Base-by-base conservation (phyloP, 2,113 vertebrate genomes). In the Diphyllodes magnificus region DNA sequence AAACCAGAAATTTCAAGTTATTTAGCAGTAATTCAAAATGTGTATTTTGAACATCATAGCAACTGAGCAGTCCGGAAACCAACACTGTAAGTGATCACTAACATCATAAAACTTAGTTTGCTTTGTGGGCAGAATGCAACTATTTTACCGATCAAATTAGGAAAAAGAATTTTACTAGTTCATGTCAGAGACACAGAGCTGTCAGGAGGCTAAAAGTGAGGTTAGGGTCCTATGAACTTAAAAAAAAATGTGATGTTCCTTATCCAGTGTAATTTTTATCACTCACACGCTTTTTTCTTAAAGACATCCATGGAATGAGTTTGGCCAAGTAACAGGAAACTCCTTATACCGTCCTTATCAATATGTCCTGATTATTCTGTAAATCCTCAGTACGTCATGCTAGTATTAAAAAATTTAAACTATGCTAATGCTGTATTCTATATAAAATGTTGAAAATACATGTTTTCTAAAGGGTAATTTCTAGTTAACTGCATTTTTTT, bases 1-100 rank as follows among this genome's bases (percentile, higher is more conserved):
- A 95, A 89, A 96, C 51, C 25, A 97, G 28, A 96, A 27, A 79
- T 69, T 88, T 92, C 33, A 77, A 80, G 65, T 80, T 57, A 64
- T 59, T 90, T 17, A 93, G 39, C 21, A 83, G 30, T 14, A 76
- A 51, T 75, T 84, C 19, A 59, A 88, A 63, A 47, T 6, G 7
- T 24, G 30, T 28, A 19, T 6, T 49, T 56, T 84, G 31, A 71
- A 86, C 2, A 75, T 50, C 22, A 73, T 1, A 64, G 50, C 42
- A 68, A 35, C n/a, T 24, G 45, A 90, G 33, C 15, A 69, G 19
- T 53, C 4, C n/a, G 64, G 40, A 80, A 88, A 78, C 21, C 10
- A 72, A 59, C 27, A 59, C 47, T 8, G 3, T 13, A 70, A 44
- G 45, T 16, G 4, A 85, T 11, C 37, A 51, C 27, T 63, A 82